Conservation (phyloP, 2,797 vertebrate species). For the Mycteria americana region DNA sequence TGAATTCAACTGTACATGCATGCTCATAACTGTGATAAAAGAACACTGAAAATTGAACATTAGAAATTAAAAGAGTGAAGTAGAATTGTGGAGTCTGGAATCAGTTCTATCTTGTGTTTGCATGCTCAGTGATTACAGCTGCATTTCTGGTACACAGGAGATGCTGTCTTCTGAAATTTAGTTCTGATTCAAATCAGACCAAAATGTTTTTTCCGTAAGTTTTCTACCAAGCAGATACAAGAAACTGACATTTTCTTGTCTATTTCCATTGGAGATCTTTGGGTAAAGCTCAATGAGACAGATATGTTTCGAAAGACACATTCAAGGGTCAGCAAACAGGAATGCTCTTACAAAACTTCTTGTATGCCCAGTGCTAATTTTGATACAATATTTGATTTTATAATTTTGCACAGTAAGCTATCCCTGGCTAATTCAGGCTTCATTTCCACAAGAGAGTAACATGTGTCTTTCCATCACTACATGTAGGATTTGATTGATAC, state of each 20-base stretch:
- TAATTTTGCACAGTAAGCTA: neutral
- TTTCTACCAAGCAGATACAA: neutral
- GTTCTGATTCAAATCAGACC: neutral
- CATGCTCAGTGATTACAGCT: neutral
- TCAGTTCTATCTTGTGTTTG: neutral
- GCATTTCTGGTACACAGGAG: neutral
- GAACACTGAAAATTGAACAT: neutral
- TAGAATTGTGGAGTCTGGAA: neutral
- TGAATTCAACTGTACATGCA: neutral
- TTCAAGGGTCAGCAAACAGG: neutral
- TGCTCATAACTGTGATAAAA: neutral
- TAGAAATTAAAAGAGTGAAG: neutral
- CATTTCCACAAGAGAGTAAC: neutral
- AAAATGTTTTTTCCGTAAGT: neutral
- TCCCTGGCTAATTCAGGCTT: neutral
- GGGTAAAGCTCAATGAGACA: neutral
- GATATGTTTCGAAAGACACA: neutral
- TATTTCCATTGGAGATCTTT: neutral
- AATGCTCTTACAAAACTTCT: neutral
- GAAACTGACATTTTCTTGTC: neutral
- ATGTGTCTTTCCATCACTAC: neutral
- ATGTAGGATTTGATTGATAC: neutral
- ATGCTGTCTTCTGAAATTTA: neutral
- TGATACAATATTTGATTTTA: neutral
- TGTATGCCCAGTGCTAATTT: neutral